phyloP scores from a whole-genome alignment of 2,888 invertebrate genomes.

The Andrena flavipes region DNA sequence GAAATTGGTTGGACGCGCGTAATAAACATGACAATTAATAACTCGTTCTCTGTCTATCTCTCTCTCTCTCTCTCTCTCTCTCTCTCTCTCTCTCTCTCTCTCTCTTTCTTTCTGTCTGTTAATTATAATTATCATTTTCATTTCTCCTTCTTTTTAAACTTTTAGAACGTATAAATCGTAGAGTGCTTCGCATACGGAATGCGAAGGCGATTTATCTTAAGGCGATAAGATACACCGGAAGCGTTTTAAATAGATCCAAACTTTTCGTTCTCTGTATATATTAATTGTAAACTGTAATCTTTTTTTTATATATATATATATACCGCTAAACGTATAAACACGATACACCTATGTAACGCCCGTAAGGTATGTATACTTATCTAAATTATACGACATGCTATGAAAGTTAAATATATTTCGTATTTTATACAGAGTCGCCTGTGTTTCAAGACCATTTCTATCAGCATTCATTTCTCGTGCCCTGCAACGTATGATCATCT shows the following conservation, averaged over 20 bases:
- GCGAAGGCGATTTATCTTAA: constrained; percentile 69
- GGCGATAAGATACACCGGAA: constrained; percentile 59
- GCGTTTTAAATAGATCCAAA: constrained; percentile 39
- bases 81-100: constrained; percentile 41
- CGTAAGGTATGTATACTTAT: constrained; percentile 79
- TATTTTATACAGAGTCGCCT: constrained; percentile 79
- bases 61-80: constrained; percentile 38
- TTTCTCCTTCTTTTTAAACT: constrained; percentile 55
- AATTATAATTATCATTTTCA: constrained; percentile 50
- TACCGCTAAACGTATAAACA: constrained; percentile 71
- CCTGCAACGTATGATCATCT: background rate
- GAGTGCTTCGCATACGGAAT: constrained; percentile 64
- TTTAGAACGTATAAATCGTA: constrained; percentile 60
- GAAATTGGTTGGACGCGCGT: constrained; percentile 45
- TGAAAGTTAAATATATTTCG: constrained; percentile 82
- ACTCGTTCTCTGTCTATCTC: constrained; percentile 38
- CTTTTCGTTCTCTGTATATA: constrained; percentile 72
- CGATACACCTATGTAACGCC: constrained; percentile 61
- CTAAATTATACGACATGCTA: constrained; percentile 83
- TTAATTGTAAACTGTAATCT: constrained; percentile 72
- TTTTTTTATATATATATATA: constrained; percentile 33
- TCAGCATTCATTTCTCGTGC: constrained; percentile 30
- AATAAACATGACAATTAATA: constrained; percentile 66
- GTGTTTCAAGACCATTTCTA: background rate
- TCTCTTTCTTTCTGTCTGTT: constrained; percentile 47